phyloP scores from a whole-genome alignment of 2,888 invertebrate genomes.

The Dicyrtoma fusca region DNA sequence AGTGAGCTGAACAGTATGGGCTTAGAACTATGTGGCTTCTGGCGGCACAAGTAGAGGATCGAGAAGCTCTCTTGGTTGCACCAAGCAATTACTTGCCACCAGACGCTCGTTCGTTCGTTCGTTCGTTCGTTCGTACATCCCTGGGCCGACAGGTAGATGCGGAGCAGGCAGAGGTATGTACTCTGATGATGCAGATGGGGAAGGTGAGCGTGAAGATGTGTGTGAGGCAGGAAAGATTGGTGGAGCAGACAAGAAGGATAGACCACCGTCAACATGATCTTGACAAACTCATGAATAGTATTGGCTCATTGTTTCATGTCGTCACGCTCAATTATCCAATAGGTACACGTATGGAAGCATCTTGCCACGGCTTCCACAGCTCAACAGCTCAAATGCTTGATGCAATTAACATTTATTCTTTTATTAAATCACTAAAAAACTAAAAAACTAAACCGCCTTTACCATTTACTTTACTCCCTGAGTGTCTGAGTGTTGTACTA shows the following conservation, averaged over 20 bases:
- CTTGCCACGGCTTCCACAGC: neutral
- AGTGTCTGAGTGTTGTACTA: too few relatives aligned
- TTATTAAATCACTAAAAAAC: too few relatives aligned
- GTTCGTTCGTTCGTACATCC: neutral
- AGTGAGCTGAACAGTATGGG: too few relatives aligned
- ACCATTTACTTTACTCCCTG: too few relatives aligned
- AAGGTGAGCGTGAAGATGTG: neutral
- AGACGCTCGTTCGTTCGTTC: neutral
- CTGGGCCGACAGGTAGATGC: too few relatives aligned
- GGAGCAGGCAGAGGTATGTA: neutral
- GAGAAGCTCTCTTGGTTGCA: too few relatives aligned
- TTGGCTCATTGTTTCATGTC: conserved; percentile 37
- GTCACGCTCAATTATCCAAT: conserved; percentile 33
- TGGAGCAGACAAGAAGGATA: conserved; percentile 17
- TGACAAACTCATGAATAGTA: conserved; percentile 6
- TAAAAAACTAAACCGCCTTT: too few relatives aligned
- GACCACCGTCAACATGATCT: conserved; percentile 32
- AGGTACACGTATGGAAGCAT: neutral
- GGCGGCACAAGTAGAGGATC: too few relatives aligned
- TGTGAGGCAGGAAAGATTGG: neutral
- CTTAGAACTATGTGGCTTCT: too few relatives aligned
- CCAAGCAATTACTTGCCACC: too few relatives aligned
- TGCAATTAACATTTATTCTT: too few relatives aligned
- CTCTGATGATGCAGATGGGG: neutral
- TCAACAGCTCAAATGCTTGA: too few relatives aligned